phyloP scores from a whole-genome alignment of 2,113 vertebrate genomes.

The Tonatia bakeri region DNA sequence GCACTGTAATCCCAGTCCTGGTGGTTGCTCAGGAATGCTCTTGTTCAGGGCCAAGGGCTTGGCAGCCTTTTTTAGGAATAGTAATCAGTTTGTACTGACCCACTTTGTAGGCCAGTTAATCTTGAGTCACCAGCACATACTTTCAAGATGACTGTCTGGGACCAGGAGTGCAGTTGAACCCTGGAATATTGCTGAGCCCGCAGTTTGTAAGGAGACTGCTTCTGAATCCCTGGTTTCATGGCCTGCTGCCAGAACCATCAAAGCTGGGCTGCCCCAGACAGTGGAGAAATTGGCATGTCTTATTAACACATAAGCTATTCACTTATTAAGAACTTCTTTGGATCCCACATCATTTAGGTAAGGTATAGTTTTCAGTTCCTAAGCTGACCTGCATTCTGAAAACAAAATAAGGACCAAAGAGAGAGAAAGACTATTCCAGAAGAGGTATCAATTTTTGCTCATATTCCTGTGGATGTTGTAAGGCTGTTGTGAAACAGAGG shows the following conservation, averaged over 20 bases:
- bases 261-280: background rate
- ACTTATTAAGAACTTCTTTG: background rate
- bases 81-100: background rate
- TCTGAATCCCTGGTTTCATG: background rate
- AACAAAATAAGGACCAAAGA: background rate
- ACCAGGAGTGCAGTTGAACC: background rate
- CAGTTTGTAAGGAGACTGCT: background rate
- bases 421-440: background rate
- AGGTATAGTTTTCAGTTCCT: background rate
- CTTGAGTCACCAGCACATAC: background rate
- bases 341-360: background rate
- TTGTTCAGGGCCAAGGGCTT: background rate
- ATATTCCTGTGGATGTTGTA: background rate
- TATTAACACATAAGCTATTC: background rate
- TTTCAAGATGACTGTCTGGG: background rate
- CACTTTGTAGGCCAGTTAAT: background rate
- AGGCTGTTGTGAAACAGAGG: constrained; percentile 25
- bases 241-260: background rate
- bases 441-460: background rate
- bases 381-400: background rate
- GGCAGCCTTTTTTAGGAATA: background rate
- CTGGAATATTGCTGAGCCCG: background rate
- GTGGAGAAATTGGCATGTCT: background rate
- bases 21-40: background rate
- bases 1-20: too few species aligned